Conservation (phyloP, 1,140 invertebrate species). For the Helicoverpa zea region DNA sequence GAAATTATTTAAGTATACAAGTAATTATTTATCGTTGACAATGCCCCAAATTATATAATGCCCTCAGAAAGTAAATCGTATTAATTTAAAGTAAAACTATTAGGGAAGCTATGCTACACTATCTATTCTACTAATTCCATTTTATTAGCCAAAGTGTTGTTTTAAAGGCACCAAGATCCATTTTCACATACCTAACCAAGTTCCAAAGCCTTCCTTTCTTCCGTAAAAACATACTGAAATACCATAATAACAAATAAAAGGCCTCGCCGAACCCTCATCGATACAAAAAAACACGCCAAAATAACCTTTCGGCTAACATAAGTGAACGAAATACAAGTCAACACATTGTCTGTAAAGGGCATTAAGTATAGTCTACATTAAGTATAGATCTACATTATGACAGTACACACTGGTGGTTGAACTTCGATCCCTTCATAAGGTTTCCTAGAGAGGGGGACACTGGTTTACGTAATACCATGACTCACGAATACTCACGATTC, state of each 20-base stretch:
- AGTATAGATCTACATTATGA: constrained; percentile 15
- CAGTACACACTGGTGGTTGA: constrained; percentile 14
- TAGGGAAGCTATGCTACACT: no score
- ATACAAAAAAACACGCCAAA: background rate
- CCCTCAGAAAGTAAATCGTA: background rate
- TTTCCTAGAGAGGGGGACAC: constrained; percentile 41
- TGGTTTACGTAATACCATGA: constrained; percentile 34
- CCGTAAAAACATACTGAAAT: background rate
- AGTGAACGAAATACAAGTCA: background rate
- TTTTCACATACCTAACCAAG: no score
- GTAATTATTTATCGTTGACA: background rate
- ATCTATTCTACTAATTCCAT: no score
- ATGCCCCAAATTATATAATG: no score
- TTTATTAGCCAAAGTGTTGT: no score
- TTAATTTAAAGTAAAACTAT: no score
- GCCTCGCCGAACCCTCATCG: background rate
- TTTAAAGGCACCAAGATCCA: no score
- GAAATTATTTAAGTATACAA: background rate
- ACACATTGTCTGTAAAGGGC: constrained; percentile 22
- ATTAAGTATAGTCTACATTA: constrained; percentile 9
- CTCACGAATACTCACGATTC: constrained; percentile 4
- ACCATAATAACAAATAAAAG: background rate
- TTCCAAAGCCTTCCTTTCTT: no score
- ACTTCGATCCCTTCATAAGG: constrained; percentile 42
- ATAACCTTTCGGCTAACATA: background rate